Conservation (phyloP, 2,797 vertebrate genomes). For the Pitangus sulphuratus region DNA sequence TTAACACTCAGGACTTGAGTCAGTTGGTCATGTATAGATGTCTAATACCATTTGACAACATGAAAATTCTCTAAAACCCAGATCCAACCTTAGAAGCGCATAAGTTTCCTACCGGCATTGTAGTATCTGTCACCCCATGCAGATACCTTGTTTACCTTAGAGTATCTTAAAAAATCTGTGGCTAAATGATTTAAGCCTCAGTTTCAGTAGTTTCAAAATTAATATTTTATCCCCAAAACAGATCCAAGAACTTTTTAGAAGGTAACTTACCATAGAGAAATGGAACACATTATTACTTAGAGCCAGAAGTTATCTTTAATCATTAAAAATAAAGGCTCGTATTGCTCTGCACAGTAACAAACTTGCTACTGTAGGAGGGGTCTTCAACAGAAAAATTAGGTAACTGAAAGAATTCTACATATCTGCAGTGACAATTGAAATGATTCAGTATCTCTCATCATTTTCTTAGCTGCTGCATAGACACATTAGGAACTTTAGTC, state of each 20-base stretch:
- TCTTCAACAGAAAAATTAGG: not conserved
- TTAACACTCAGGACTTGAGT: not conserved
- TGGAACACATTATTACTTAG: not conserved
- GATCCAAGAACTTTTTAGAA: not conserved
- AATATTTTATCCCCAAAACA: slow-evolving; percentile 6
- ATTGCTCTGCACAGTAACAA: not conserved
- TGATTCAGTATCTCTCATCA: not conserved
- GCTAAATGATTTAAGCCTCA: not conserved
- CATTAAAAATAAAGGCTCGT: not conserved
- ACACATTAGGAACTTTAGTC: not conserved
- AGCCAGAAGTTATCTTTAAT: not conserved
- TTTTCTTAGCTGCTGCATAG: not conserved
- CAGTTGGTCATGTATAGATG: not conserved
- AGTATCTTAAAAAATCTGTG: not conserved
- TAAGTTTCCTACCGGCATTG: not conserved
- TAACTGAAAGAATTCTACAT: not conserved
- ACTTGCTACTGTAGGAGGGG: not conserved
- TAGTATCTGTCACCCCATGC: not conserved
- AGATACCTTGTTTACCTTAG: not conserved
- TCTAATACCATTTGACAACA: not conserved
- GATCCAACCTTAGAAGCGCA: not conserved
- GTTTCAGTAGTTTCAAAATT: not conserved
- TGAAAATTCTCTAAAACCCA: not conserved
- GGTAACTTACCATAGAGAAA: not conserved
- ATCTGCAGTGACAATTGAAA: not conserved